phyloP scores from a whole-genome alignment of 2,888 invertebrate species.

The Agrochola lychnidis region DNA sequence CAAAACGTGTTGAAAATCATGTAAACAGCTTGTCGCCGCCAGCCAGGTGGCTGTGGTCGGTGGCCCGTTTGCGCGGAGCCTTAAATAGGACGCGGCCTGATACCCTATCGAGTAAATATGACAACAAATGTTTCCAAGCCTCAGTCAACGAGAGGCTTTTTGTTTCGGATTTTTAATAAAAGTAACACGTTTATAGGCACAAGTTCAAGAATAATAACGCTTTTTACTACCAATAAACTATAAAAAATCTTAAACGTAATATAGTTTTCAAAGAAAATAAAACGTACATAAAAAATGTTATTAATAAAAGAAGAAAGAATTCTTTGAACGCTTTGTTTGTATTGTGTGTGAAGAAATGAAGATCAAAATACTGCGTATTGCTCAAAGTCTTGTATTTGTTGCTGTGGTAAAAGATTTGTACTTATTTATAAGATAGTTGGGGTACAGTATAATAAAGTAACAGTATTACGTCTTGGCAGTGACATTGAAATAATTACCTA shows the following conservation, averaged over 20 bases:
- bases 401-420: constrained; percentile 42
- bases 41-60: too few relatives aligned
- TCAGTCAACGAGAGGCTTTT: background rate
- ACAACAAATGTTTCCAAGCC: background rate
- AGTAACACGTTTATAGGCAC: constrained; percentile 12
- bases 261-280: constrained; percentile 41
- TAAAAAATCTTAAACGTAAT: constrained; percentile 35
- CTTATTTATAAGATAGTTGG: background rate
- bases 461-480: too few relatives aligned
- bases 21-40: too few relatives aligned
- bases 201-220: constrained; percentile 17
- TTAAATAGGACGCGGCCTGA: too few relatives aligned
- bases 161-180: constrained; percentile 10
- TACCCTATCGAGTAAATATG: background rate
- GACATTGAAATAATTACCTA: too few relatives aligned
- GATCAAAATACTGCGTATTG: constrained; percentile 46
- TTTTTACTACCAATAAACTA: constrained; percentile 43
- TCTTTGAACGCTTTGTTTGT: constrained; percentile 23
- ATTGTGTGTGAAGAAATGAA: constrained; percentile 48
- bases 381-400: constrained; percentile 50
- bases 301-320: constrained; percentile 21
- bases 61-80: too few relatives aligned
- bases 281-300: constrained; percentile 46
- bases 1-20: too few relatives aligned
- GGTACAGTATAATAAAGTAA: too few relatives aligned